Conservation (phyloP, 2,113 vertebrate genomes). For the Vulpes ferrilata region DNA sequence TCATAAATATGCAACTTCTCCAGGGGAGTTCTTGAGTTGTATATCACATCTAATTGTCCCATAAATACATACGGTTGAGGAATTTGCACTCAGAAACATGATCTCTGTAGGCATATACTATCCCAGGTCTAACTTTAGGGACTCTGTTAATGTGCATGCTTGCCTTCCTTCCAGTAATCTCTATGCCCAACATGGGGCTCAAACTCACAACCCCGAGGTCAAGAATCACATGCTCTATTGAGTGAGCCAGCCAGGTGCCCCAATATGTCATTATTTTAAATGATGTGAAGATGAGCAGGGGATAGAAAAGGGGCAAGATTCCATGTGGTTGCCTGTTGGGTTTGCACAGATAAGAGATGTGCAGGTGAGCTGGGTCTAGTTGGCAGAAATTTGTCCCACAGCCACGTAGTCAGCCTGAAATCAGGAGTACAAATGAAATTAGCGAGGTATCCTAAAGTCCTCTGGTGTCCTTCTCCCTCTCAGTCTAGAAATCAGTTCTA, state of each 20-base stretch:
- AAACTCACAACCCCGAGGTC: too few species aligned
- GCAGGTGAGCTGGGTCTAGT: not conserved
- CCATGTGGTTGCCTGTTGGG: not conserved
- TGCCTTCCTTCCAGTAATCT: not conserved
- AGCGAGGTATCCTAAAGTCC: not conserved
- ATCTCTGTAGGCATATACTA: not conserved
- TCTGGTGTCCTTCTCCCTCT: not conserved
- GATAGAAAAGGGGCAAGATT: not conserved
- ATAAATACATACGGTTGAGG: not conserved
- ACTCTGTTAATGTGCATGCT: not conserved
- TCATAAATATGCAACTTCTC: not conserved
- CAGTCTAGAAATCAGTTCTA: not conserved
- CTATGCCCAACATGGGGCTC: not conserved
- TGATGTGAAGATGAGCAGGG: not conserved
- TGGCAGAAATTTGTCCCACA: not conserved
- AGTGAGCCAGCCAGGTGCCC: not conserved
- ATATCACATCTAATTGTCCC: not conserved
- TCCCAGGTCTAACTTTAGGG: not conserved
- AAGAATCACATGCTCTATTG: not conserved
- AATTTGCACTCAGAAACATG: not conserved
- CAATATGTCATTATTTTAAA: not conserved
- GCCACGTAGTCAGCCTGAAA: not conserved
- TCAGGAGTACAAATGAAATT: not conserved
- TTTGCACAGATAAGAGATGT: not conserved
- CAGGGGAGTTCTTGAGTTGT: not conserved